phyloP scores from a whole-genome alignment of 2,888 invertebrate species.

The Bellardia pandia region DNA sequence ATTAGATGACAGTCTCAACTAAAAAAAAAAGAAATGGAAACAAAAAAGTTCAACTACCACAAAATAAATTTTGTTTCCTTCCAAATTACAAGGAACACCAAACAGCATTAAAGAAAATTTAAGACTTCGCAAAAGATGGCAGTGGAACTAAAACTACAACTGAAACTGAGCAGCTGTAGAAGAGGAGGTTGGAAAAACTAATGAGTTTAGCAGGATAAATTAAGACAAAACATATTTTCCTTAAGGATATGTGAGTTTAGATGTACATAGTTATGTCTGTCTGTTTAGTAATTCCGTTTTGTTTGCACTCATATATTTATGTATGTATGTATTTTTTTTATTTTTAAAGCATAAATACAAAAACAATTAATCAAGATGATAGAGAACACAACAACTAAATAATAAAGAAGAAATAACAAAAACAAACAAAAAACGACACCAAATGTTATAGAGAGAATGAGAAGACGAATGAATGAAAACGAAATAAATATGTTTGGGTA shows the following conservation, averaged over 20 bases:
- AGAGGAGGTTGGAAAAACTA: conserved; percentile 23
- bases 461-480: conserved; percentile 26
- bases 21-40: conserved; percentile 24
- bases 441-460: background rate
- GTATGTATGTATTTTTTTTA: background rate
- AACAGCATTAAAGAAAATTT: conserved; percentile 20
- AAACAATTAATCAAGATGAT: conserved; percentile 58
- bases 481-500: background rate
- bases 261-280: background rate
- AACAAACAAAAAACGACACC: background rate
- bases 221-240: conserved; percentile 36
- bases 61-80: conserved; percentile 53
- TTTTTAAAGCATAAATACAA: conserved; percentile 13
- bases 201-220: conserved; percentile 55
- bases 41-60: conserved; percentile 48
- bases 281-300: background rate
- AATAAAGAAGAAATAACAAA: conserved; percentile 15
- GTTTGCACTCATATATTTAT: background rate
- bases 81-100: conserved; percentile 19
- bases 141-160: conserved; percentile 24
- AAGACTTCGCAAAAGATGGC: conserved; percentile 26
- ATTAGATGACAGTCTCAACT: conserved; percentile 77
- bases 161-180: conserved; percentile 19
- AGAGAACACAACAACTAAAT: conserved; percentile 30
- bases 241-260: background rate